Percentiles rank a stretch among this genome's conserved stretches.
Conservation (phyloP, 2,113 vertebrate species). For the Clupea harengus region DNA sequence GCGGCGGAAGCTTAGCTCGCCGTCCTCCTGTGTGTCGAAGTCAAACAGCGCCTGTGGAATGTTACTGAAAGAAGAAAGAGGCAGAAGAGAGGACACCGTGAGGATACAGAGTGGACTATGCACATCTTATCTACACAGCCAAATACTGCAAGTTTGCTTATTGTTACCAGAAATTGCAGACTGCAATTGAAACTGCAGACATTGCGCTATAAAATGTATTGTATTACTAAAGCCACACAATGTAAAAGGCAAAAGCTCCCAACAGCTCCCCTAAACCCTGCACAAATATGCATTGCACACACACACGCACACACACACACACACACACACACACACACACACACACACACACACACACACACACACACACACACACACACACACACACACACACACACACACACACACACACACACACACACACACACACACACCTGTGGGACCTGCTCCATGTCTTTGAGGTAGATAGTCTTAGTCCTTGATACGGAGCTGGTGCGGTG, state of each 20-base stretch:
- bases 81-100: background rate
- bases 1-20: slow-evolving; percentile 94
- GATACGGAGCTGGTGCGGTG: slow-evolving; percentile 85
- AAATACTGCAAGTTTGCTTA: background rate
- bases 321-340: too few relatives aligned
- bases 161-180: background rate
- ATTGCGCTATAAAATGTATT: background rate
- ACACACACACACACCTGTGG: slow-evolving; percentile 73
- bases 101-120: background rate
- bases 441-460: slow-evolving; percentile 85
- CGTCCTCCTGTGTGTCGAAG: slow-evolving; percentile 98
- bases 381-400: too few relatives aligned
- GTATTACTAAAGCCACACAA: background rate
- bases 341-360: too few relatives aligned
- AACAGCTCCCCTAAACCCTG: background rate
- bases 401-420: too few relatives aligned
- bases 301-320: slow-evolving; percentile 4
- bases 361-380: too few relatives aligned
- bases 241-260: background rate
- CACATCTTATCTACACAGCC: background rate
- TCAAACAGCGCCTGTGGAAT: slow-evolving; percentile 96
- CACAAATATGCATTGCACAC: background rate
- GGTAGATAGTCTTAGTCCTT: slow-evolving; percentile 86
- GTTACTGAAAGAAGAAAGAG: slow-evolving; percentile 62
- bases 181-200: background rate